A percentile compares a stretch with the other conserved stretches of the same genome.
Evolutionary conservation across 2,888 invertebrate genomes (phyloP).

Genomic region (Calliphora vomitoria): DNA sequence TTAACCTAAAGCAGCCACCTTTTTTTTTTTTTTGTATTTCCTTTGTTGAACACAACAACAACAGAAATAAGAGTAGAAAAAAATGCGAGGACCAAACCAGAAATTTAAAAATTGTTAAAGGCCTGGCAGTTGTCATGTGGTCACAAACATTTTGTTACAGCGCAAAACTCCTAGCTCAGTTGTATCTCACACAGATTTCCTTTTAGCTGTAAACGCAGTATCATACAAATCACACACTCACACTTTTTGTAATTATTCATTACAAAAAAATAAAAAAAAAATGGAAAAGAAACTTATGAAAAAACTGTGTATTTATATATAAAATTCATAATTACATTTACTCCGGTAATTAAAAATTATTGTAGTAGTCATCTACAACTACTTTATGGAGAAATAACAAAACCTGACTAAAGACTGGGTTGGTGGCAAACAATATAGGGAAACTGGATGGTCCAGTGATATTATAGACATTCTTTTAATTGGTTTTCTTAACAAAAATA

Average conservation of each 20-base stretch:
- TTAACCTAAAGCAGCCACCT: constrained; percentile 78
- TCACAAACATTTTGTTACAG: constrained; percentile 69
- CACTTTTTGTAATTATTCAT: constrained; percentile 50
- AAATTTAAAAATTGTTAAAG: constrained; percentile 74
- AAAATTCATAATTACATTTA: constrained; percentile 85
- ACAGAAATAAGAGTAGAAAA: constrained; percentile 40
- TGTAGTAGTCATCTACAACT: constrained; percentile 80
- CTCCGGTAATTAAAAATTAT: constrained; percentile 85
- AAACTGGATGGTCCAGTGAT: constrained; percentile 62
- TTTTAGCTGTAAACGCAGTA: constrained; percentile 45
- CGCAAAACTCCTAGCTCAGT: constrained; percentile 60
- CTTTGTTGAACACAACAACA: constrained; percentile 63
- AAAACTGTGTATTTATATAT: constrained; percentile 59
- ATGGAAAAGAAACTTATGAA: constrained; percentile 77
- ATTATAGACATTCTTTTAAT: constrained; percentile 38
- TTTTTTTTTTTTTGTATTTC: constrained; percentile 36
- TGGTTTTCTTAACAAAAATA: constrained; percentile 19
- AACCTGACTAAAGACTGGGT: not conserved
- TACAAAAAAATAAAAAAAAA: constrained; percentile 64
- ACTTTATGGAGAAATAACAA: not conserved
- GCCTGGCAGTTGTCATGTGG: constrained; percentile 77
- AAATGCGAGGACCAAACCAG: constrained; percentile 25
- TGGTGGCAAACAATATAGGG: not conserved
- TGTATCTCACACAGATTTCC: constrained; percentile 62
- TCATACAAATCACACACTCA: constrained; percentile 49